phyloP scores from a whole-genome alignment of 2,113 vertebrate species.

The Origma solitaria region DNA sequence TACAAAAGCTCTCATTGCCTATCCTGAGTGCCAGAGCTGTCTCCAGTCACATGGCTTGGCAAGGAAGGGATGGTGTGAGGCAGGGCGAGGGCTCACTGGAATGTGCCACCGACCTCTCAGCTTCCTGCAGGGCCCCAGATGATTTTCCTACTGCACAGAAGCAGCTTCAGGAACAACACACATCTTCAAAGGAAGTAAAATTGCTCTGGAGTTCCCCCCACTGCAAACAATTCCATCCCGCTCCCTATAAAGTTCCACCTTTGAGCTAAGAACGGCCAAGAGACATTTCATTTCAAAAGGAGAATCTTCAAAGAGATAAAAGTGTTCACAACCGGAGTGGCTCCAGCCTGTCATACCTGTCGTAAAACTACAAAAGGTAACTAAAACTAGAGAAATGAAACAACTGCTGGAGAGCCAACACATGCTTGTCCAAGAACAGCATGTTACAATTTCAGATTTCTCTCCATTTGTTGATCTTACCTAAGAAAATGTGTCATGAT shows the following conservation, averaged over 20 bases:
- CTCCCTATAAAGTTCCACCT: not conserved
- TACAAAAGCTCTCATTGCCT: not conserved
- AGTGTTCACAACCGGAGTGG: not conserved
- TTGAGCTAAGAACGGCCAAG: not conserved
- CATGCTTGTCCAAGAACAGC: not conserved
- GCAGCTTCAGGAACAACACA: not conserved
- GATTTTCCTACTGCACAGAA: not conserved
- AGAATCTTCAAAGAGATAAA: slow-evolving; percentile 45
- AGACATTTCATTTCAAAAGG: slow-evolving; percentile 36
- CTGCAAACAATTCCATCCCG: not conserved
- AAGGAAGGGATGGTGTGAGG: not conserved
- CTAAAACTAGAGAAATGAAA: not conserved
- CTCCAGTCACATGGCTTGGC: fast-evolving
- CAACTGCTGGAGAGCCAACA: not conserved
- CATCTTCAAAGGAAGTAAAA: slow-evolving; percentile 7
- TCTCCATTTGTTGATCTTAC: not conserved
- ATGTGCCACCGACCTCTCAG: fast-evolving
- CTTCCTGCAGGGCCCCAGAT: not conserved
- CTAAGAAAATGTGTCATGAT: not conserved
- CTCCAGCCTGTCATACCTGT: slow-evolving; percentile 36
- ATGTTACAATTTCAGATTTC: not conserved
- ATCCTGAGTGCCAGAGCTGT: not conserved
- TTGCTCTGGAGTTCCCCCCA: not conserved
- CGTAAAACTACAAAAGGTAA: not conserved
- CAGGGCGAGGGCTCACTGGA: fast-evolving